A percentile compares a stretch with the other conserved stretches of the same genome.
Evolutionary conservation across 2,888 invertebrate species (phyloP).

Genomic region (Polydrusus cervinus): DNA sequence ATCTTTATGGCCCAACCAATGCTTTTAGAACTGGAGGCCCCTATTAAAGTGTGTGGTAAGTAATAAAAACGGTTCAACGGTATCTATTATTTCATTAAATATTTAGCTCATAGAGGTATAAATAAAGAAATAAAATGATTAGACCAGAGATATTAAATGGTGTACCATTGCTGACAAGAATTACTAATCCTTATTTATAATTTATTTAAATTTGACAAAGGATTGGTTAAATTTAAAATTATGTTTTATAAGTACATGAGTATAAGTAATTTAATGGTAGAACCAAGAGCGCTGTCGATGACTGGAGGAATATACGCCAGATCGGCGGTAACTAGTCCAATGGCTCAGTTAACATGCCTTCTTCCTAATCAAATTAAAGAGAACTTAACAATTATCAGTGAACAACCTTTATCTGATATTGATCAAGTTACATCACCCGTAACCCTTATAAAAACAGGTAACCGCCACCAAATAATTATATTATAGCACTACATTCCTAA

Average conservation of each 20-base stretch:
- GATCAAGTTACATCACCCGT: conserved; percentile 46
- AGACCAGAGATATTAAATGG: too few relatives aligned
- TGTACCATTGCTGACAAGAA: too few relatives aligned
- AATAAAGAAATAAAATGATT: too few relatives aligned
- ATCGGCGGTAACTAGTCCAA: conserved; percentile 81
- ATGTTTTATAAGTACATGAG: too few relatives aligned
- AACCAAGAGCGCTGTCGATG: conserved; percentile 77
- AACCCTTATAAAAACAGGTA: too few relatives aligned
- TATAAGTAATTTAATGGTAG: conserved; percentile 79
- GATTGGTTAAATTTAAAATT: too few relatives aligned
- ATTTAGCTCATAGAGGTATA: too few relatives aligned
- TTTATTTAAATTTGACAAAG: too few relatives aligned
- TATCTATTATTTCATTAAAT: too few relatives aligned
- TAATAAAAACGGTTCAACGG: conserved; percentile 4
- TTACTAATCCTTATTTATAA: too few relatives aligned
- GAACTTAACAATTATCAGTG: conserved; percentile 58
- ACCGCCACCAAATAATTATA: too few relatives aligned
- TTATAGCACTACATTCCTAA: too few relatives aligned
- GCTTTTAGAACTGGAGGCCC: conserved; percentile 66
- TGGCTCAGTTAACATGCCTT: conserved; percentile 86
- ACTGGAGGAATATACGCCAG: conserved; percentile 77
- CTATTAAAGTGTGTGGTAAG: conserved; percentile 66
- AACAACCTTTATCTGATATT: conserved; percentile 53
- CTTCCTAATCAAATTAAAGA: conserved; percentile 66
- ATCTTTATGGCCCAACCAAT: conserved; percentile 65